These are phyloP conservation scores for Ectropis crepuscularia DNA, from an alignment of 2,888 invertebrate species.

Conservation along the genomic window DNA sequence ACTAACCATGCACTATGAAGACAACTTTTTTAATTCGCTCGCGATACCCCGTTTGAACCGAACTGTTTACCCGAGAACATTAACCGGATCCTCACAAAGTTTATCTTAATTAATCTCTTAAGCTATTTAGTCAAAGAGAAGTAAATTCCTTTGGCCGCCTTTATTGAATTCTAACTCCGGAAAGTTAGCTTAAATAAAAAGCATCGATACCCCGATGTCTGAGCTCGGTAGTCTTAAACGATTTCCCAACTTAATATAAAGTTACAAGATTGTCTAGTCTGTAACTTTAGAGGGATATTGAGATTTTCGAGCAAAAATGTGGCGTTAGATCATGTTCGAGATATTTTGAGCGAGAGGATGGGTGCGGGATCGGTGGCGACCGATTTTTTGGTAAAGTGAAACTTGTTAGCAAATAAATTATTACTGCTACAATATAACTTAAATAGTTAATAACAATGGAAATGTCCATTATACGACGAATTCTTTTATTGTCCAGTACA, in stretches of 20 bases:
- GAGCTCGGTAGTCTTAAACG: conserved; percentile 68
- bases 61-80: conserved; percentile 64
- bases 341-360: conserved; percentile 13
- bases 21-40: conserved; percentile 27
- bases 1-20: conserved; percentile 24
- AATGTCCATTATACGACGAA: too few species aligned
- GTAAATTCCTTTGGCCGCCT: conserved; percentile 74
- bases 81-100: conserved; percentile 67
- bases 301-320: conserved; percentile 48
- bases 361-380: background rate
- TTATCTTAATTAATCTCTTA: conserved; percentile 79
- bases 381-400: background rate
- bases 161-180: conserved; percentile 78
- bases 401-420: conserved; percentile 5
- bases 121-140: conserved; percentile 81
- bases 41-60: conserved; percentile 50
- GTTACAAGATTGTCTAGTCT: conserved; percentile 67
- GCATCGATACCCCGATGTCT: conserved; percentile 74
- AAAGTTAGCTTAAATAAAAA: conserved; percentile 78
- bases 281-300: conserved; percentile 52
- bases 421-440: background rate
- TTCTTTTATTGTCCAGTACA: too few species aligned
- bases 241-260: conserved; percentile 75
- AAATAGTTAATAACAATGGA: too few species aligned
- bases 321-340: conserved; percentile 25